These are phyloP conservation scores for Chloropsis hardwickii DNA, from an alignment of 2,113 vertebrate genomes.

Conservation along the genomic window DNA sequence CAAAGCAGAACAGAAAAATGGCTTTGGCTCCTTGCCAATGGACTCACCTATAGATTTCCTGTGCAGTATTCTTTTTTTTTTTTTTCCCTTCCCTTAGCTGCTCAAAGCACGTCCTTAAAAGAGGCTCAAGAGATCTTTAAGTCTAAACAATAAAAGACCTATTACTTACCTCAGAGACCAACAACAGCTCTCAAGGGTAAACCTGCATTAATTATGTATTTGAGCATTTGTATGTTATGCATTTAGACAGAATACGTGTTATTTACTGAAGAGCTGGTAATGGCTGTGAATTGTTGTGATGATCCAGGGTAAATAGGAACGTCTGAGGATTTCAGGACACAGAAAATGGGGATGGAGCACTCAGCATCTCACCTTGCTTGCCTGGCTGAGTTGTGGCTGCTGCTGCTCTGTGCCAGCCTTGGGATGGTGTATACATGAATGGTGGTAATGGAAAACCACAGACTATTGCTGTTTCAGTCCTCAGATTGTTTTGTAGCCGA, in stretches of 20 bases:
- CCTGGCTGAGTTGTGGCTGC: not conserved
- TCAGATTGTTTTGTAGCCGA: not conserved
- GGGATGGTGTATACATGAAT: not conserved
- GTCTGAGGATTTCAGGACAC: not conserved
- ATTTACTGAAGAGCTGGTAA: slow-evolving; percentile 57
- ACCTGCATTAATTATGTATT: slow-evolving; percentile 62
- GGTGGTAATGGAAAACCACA: not conserved
- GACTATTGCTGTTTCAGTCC: not conserved
- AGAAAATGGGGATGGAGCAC: not conserved
- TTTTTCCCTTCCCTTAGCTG: not conserved
- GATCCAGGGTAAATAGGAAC: slow-evolving; percentile 26
- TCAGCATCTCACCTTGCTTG: rapidly evolving
- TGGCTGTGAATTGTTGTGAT: slow-evolving; percentile 37
- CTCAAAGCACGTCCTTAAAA: slow-evolving; percentile 24
- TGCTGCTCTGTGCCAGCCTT: not conserved
- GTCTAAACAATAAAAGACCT: slow-evolving; percentile 53
- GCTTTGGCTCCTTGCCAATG: not conserved
- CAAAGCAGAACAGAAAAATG: not conserved
- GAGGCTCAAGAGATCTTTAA: slow-evolving; percentile 59
- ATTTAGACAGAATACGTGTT: slow-evolving; percentile 22
- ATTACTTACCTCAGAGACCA: slow-evolving; percentile 57
- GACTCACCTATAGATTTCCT: slow-evolving; percentile 18
- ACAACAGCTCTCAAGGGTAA: slow-evolving; percentile 60
- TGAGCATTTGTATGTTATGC: slow-evolving; percentile 32
- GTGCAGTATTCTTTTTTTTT: not conserved